Percentiles rank a stretch among this genome's conserved stretches.
These are phyloP conservation scores for Ligdia adustata DNA, from an alignment of 2,888 invertebrate genomes.

Conservation along the genomic window DNA sequence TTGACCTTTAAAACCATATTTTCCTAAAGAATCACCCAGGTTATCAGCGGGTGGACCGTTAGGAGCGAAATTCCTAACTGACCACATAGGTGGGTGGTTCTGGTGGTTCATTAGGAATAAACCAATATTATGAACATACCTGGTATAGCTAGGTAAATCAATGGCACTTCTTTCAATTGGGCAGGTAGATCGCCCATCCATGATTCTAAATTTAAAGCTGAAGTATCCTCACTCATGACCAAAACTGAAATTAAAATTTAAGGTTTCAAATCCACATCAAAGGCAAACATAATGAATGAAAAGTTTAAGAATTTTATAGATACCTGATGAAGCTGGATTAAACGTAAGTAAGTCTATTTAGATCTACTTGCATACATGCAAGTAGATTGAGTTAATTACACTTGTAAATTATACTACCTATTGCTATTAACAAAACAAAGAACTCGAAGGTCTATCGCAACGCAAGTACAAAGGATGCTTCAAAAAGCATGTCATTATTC, in stretches of 20 bases:
- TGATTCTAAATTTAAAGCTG: conserved; percentile 71
- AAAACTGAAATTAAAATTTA: conserved; percentile 42
- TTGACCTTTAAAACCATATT: no score
- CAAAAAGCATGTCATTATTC: conserved; percentile 22
- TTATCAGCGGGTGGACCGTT: no score
- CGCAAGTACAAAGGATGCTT: conserved; percentile 3
- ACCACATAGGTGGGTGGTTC: no score
- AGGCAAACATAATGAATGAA: conserved; percentile 7
- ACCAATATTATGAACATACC: conserved; percentile 84
- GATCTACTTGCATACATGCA: conserved; percentile 12
- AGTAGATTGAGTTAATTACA: conserved; percentile 15
- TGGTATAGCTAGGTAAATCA: conserved; percentile 90
- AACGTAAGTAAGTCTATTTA: neutral
- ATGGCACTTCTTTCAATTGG: conserved; percentile 82
- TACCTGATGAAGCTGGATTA: neutral
- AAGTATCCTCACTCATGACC: conserved; percentile 60
- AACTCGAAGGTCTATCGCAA: conserved; percentile 15
- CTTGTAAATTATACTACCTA: conserved; percentile 20
- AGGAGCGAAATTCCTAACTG: no score
- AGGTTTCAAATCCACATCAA: conserved; percentile 3
- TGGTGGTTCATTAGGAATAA: no score
- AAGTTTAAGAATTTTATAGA: neutral
- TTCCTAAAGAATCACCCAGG: no score
- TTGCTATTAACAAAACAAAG: conserved; percentile 18
- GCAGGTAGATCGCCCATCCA: conserved; percentile 89